phyloP scores from a whole-genome alignment of 2,888 invertebrate species.

The Crocallis elinguaria region DNA sequence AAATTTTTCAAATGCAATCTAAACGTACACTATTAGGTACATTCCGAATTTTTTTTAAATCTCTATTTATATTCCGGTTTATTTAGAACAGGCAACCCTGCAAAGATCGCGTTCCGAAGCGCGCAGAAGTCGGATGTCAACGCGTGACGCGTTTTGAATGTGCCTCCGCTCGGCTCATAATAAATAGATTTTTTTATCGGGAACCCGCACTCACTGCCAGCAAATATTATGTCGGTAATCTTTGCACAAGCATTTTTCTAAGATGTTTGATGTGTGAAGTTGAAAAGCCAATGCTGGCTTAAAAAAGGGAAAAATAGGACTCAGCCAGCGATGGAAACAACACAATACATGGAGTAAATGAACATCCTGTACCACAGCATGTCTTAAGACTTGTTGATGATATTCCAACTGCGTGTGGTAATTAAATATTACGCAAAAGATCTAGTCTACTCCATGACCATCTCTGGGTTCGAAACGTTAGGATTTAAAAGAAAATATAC shows the following conservation, averaged over 20 bases:
- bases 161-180: slow-evolving; percentile 65
- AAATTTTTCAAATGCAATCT: too few relatives aligned
- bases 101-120: slow-evolving; percentile 48
- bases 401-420: too few relatives aligned
- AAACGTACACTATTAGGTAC: too few relatives aligned
- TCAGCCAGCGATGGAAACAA: too few relatives aligned
- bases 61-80: not conserved
- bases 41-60: too few relatives aligned
- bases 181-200: slow-evolving; percentile 84
- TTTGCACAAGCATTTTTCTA: slow-evolving; percentile 42
- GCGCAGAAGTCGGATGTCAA: slow-evolving; percentile 74
- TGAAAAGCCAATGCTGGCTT: slow-evolving; percentile 2
- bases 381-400: too few relatives aligned
- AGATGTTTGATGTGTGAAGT: slow-evolving; percentile 20
- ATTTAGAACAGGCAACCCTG: slow-evolving; percentile 52
- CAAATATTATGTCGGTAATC: slow-evolving; percentile 69
- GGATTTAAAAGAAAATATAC: too few relatives aligned
- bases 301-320: not conserved
- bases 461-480: too few relatives aligned
- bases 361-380: too few relatives aligned
- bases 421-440: too few relatives aligned
- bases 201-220: slow-evolving; percentile 69
- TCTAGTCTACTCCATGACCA: too few relatives aligned
- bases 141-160: slow-evolving; percentile 79
- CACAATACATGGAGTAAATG: too few relatives aligned